These are phyloP conservation scores for Drosophila seguyi DNA, from an alignment of 1,140 invertebrate genomes.

Conservation along the genomic window DNA sequence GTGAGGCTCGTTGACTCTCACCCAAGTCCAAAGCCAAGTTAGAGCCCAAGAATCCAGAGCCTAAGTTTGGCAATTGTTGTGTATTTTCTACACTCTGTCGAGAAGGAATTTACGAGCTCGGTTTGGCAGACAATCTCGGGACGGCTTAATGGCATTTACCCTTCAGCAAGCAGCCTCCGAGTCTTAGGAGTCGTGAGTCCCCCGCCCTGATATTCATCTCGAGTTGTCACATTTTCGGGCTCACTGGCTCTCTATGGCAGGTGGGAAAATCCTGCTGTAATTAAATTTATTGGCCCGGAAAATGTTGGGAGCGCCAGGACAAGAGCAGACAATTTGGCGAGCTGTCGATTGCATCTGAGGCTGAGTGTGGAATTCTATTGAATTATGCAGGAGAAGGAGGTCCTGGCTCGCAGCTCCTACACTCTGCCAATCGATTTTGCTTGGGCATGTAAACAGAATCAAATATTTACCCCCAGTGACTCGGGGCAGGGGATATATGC, in stretches of 20 bases:
- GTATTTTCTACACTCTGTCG: constrained; percentile 17
- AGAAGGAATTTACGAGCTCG: constrained; percentile 36
- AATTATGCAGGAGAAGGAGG: constrained; percentile 60
- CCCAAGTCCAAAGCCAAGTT: constrained; percentile 3
- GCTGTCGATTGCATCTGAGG: constrained; percentile 73
- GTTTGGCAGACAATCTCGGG: constrained; percentile 27
- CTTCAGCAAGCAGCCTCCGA: constrained; percentile 8
- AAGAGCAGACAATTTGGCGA: constrained; percentile 58
- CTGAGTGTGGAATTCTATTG: constrained; percentile 57
- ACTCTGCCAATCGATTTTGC: constrained; percentile 34
- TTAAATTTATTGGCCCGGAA: constrained; percentile 76
- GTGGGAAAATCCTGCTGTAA: constrained; percentile 28
- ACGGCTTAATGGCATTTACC: constrained; percentile 40
- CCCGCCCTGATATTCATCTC: constrained; percentile 28
- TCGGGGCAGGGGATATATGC: background rate
- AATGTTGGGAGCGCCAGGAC: constrained; percentile 45
- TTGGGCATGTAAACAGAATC: constrained; percentile 33
- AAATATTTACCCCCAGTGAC: constrained; percentile 29
- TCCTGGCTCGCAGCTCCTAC: background rate
- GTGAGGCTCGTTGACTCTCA: background rate
- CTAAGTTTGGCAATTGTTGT: constrained; percentile 19
- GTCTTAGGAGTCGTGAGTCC: constrained; percentile 1
- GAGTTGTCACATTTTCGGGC: constrained; percentile 59
- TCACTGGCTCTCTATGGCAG: constrained; percentile 50
- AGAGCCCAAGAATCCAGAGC: constrained; percentile 1